Evolutionary conservation across 2,888 invertebrate species (phyloP), one percentile per base, ranked within the genome.

Genomic region (Metopia argyrocephala): DNA sequence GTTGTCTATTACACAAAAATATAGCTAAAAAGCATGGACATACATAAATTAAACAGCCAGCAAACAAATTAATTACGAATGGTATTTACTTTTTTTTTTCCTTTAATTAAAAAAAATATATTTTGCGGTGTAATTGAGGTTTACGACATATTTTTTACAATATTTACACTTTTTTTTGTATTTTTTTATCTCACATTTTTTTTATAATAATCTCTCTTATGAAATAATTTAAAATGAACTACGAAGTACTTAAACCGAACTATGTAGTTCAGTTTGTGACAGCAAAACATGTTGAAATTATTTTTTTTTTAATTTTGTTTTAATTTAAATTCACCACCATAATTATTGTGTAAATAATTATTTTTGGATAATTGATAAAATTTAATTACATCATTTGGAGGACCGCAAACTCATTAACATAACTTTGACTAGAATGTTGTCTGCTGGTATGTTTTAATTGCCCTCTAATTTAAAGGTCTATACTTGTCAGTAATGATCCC

Each of bases 301-400:
- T 20, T 48, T 15, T 4, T 48, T 48, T 1, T 20, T 48, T 9
- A 15, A 15, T 48, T 18, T 48, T 15, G 5, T 2, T 48, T 20
- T n/a, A 38, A 18, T 4, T 1, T 15, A 5, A 5, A 21, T 15
- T n/a, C 20, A 12, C 12, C 0, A 54, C n/a, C 28, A 18, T 27
- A 52, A 48, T 54, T 31, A 46, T 52, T 66, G 38, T 52, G 46
- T 20, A 65, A 65, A 59, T 75, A 69, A 57, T 73, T 73, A 69
- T 18, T 64, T 38, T 68, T 54, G 18, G 31, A 2, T 0, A 12
- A 73, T 48, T 68, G 62, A 64, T 68, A 12, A 52, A 64, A 65
- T 80, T 64, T 69, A 64, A 80, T 76, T 64, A 76, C 28, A 73
- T 48, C 23, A 68, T 68, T 64, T 62, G 38, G 57, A 57, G n/a